Conservation (phyloP, 1,140 invertebrate genomes). For the Drosophila sp. region DNA sequence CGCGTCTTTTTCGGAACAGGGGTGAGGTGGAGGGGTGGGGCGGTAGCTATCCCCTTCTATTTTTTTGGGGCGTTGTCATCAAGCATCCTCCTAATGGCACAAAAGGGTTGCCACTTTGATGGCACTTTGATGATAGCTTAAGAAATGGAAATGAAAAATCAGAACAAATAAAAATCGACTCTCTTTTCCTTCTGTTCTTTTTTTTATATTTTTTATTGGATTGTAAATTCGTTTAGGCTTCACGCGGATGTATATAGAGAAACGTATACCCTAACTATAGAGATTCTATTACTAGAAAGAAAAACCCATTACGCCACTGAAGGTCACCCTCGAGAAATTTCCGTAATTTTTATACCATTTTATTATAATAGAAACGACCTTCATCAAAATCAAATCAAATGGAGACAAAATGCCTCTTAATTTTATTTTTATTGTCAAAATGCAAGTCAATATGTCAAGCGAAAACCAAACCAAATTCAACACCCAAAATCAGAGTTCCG, state of each 20-base stretch:
- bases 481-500: constrained; percentile 47
- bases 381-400: constrained; percentile 70
- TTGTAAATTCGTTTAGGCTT: constrained; percentile 1
- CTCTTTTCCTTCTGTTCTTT: not conserved
- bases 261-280: not conserved
- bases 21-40: not conserved
- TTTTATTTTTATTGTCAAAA: constrained; percentile 58
- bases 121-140: constrained; percentile 20
- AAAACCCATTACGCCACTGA: not conserved
- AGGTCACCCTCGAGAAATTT: constrained; percentile 24
- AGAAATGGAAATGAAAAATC: constrained; percentile 21
- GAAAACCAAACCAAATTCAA: constrained; percentile 43
- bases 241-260: no score
- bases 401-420: constrained; percentile 50
- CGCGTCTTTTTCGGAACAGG: constrained; percentile 1
- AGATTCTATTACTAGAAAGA: constrained; percentile 7
- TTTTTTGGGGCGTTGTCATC: constrained; percentile 1
- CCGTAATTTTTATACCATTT: constrained; percentile 37
- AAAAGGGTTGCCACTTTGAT: constrained; percentile 25
- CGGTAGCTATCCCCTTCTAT: not conserved
- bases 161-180: constrained; percentile 12
- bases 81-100: constrained; percentile 23
- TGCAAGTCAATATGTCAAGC: constrained; percentile 70
- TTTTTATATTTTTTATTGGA: not conserved
- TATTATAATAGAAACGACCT: constrained; percentile 62